Percentiles rank a stretch among this genome's conserved stretches.
These are phyloP conservation scores for Phyllotis vaccarum DNA, from an alignment of 2,797 vertebrate genomes.

Conservation along the genomic window DNA sequence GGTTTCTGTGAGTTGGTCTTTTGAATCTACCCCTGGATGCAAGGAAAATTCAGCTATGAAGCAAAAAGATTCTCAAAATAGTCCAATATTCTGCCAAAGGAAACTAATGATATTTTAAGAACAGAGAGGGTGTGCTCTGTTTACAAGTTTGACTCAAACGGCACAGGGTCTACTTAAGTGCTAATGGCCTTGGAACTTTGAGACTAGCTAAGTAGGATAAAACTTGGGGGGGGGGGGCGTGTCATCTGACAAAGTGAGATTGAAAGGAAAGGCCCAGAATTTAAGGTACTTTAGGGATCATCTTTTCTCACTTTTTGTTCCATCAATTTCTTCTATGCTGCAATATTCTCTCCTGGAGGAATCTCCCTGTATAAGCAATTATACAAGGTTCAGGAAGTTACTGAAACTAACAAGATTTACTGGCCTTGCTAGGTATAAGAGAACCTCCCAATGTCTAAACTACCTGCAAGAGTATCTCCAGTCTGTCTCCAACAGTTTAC, in stretches of 20 bases:
- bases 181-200: not conserved
- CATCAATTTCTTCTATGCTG: not conserved
- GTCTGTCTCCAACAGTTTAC: not conserved
- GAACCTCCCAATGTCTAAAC: not conserved
- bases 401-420: not conserved
- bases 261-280: constrained; percentile 15
- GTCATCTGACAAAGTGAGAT: not conserved
- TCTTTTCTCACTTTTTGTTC: not conserved
- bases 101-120: constrained; percentile 50
- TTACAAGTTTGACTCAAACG: constrained; percentile 45
- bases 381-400: not conserved
- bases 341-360: not conserved
- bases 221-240: not conserved
- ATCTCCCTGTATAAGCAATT: not conserved
- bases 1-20: not conserved
- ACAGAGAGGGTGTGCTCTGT: not conserved
- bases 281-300: constrained; percentile 12
- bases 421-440: not conserved
- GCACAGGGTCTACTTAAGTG: not conserved
- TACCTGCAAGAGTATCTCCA: not conserved
- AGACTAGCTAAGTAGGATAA: constrained; percentile 35
- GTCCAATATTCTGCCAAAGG: not conserved
- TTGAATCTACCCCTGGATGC: not conserved
- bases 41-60: constrained; percentile 18
- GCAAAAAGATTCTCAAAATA: constrained; percentile 24